These are phyloP conservation scores for Dolichallabes microphthalmus DNA, from an alignment of 2,113 vertebrate genomes.

Conservation along the genomic window DNA sequence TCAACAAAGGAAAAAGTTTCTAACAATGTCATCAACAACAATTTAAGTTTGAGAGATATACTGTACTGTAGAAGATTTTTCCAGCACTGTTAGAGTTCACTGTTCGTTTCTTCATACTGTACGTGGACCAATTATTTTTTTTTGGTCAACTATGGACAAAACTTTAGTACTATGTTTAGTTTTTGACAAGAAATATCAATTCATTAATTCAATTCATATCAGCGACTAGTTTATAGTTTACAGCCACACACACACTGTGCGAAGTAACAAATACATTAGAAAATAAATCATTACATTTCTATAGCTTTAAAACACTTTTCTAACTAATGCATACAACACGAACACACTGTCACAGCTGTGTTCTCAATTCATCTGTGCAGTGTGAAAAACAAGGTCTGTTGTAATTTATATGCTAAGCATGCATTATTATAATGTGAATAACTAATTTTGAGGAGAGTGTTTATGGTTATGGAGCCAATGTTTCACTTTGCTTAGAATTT, in stretches of 20 bases:
- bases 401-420: background rate
- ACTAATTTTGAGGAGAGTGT: background rate
- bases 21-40: background rate
- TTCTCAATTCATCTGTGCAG: background rate
- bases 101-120: background rate
- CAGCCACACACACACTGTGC: background rate
- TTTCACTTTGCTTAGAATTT: background rate
- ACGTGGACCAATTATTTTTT: background rate
- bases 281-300: background rate
- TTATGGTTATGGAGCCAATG: background rate
- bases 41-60: background rate
- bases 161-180: background rate
- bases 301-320: too few relatives aligned
- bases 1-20: too few relatives aligned
- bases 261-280: background rate
- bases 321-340: background rate
- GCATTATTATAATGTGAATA: background rate
- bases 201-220: background rate
- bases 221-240: background rate
- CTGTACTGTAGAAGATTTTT: background rate
- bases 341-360: background rate
- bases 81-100: background rate
- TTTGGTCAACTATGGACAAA: background rate
- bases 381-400: background rate
- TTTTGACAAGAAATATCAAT: background rate